A percentile compares a stretch with the other conserved stretches of the same genome.
These are phyloP conservation scores for Bradypodion pumilum DNA, from an alignment of 2,797 vertebrate species.

Conservation along the genomic window DNA sequence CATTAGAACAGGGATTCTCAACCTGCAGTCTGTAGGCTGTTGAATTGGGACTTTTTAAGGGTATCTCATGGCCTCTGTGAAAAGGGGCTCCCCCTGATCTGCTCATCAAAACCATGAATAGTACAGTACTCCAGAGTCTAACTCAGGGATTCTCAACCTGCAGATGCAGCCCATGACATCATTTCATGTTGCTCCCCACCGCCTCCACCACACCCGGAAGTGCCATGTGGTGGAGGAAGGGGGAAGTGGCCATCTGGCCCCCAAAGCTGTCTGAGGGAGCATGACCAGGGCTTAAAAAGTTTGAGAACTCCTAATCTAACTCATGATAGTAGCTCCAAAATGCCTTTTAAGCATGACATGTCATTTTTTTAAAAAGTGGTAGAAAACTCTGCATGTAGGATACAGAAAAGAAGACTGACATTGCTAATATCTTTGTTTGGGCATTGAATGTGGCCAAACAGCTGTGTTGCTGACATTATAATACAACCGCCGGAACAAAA, in stretches of 20 bases:
- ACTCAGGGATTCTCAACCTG: too few species aligned
- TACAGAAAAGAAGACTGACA: background rate
- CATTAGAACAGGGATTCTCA: background rate
- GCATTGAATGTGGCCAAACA: background rate
- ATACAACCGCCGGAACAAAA: background rate
- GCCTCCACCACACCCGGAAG: too few species aligned
- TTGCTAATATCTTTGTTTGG: background rate
- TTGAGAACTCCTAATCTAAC: too few species aligned
- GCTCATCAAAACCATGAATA: background rate
- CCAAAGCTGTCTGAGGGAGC: too few species aligned
- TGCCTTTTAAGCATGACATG: background rate
- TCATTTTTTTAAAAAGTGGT: background rate
- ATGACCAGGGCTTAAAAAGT: too few species aligned
- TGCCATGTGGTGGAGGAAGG: too few species aligned
- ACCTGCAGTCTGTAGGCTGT: too few species aligned
- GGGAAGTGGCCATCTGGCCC: too few species aligned
- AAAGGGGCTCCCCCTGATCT: background rate
- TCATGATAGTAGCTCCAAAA: too few species aligned
- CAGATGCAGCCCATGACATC: too few species aligned
- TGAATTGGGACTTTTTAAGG: background rate
- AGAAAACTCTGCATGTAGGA: accelerated
- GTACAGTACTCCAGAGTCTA: background rate
- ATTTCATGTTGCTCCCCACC: too few species aligned
- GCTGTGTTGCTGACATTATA: background rate
- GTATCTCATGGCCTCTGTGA: background rate